phyloP scores from a whole-genome alignment of 1,140 invertebrate genomes.

The Camponotus vicinus region DNA sequence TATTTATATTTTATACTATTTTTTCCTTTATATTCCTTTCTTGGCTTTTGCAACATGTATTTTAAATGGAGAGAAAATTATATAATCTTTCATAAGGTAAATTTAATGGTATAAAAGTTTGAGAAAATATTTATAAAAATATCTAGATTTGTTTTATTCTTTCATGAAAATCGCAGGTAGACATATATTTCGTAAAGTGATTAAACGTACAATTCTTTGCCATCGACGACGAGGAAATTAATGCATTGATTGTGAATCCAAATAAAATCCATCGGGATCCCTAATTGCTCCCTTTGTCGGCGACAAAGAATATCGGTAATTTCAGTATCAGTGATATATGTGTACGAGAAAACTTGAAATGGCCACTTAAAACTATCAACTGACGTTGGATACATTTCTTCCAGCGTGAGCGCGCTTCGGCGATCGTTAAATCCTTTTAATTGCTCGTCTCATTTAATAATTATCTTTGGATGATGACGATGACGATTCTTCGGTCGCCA shows the following conservation, averaged over 20 bases:
- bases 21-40: background rate
- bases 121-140: background rate
- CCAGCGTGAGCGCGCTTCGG: slow-evolving; percentile 3
- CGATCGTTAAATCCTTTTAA: slow-evolving; percentile 57
- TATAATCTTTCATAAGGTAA: background rate
- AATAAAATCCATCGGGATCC: background rate
- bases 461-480: background rate
- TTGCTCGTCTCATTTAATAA: slow-evolving; percentile 51
- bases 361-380: slow-evolving; percentile 35
- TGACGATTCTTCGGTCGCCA: slow-evolving; percentile 12
- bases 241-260: background rate
- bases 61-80: background rate
- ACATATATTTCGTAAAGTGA: background rate
- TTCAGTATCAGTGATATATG: background rate
- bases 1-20: background rate
- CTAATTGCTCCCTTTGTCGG: background rate
- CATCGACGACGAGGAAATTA: background rate
- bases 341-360: background rate
- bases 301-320: background rate
- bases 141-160: background rate
- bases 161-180: background rate
- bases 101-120: background rate
- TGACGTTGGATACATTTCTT: slow-evolving; percentile 30
- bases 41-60: too few species aligned
- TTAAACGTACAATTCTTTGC: background rate